phyloP scores from a whole-genome alignment of 2,113 vertebrate genomes.

The Diadophis punctatus region DNA sequence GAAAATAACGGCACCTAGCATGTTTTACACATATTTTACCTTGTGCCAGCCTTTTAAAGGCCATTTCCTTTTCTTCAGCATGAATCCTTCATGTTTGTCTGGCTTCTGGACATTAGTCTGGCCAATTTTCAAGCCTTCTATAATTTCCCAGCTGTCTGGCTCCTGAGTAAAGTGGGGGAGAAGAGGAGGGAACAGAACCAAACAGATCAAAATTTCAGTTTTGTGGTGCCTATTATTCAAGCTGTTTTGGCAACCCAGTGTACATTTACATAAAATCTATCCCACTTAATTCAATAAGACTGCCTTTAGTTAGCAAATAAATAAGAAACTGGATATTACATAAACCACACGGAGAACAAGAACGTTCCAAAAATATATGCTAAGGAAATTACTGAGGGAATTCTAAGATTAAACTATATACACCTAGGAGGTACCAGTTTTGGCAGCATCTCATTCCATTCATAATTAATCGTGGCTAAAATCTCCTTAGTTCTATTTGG shows the following conservation, averaged over 20 bases:
- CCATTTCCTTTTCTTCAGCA: constrained; percentile 99
- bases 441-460: not conserved
- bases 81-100: constrained; percentile 97
- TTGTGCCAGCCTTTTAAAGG: constrained; percentile 99
- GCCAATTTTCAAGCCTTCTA: constrained; percentile 96
- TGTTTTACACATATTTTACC: constrained; percentile 67
- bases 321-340: not conserved
- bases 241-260: not conserved
- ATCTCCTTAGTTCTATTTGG: not conserved
- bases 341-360: not conserved
- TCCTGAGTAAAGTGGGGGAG: constrained; percentile 72
- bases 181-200: not conserved
- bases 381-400: not conserved
- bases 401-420: not conserved
- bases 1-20: not conserved
- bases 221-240: not conserved
- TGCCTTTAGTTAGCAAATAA: not conserved
- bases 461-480: not conserved
- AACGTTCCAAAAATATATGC: not conserved
- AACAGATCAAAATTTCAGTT: constrained; percentile 6
- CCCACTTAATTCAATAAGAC: not conserved
- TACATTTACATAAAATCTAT: not conserved
- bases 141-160: constrained; percentile 97
- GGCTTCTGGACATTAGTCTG: constrained; percentile 95
- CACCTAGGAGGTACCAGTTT: not conserved